phyloP scores from a whole-genome alignment of 2,797 vertebrate species.

The Paratrypauchen microcephalus region DNA sequence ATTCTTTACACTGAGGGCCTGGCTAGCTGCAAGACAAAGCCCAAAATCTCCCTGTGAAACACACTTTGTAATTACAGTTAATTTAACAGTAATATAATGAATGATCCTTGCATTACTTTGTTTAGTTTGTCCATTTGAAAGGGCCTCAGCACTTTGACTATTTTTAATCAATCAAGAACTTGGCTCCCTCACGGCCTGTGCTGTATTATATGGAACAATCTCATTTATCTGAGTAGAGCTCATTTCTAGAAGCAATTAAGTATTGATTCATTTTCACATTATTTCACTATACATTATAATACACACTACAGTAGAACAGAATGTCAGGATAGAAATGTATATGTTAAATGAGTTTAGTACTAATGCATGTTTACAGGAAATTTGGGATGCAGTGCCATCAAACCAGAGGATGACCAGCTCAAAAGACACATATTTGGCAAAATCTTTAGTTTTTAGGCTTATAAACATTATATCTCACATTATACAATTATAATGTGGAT shows the following conservation, averaged over 20 bases:
- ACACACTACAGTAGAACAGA: not conserved
- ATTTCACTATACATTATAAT: constrained; percentile 7
- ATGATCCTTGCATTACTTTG: constrained; percentile 12
- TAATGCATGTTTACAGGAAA: not conserved
- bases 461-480: too few relatives aligned
- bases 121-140: constrained; percentile 18
- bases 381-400: not conserved
- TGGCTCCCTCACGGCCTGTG: constrained; percentile 20
- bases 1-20: not conserved
- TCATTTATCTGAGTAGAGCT: constrained; percentile 9
- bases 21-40: not conserved
- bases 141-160: constrained; percentile 23
- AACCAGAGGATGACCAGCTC: not conserved
- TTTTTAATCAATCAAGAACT: constrained; percentile 37
- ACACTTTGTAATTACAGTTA: constrained; percentile 8
- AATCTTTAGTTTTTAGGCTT: too few relatives aligned
- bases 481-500: too few relatives aligned
- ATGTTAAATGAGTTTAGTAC: not conserved
- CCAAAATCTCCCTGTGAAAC: not conserved
- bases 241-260: constrained; percentile 13
- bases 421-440: too few relatives aligned
- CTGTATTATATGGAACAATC: constrained; percentile 11
- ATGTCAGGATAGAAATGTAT: not conserved
- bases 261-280: constrained; percentile 15
- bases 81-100: not conserved